These are phyloP conservation scores for Theristicus caerulescens DNA, from an alignment of 2,113 vertebrate species.

Conservation along the genomic window DNA sequence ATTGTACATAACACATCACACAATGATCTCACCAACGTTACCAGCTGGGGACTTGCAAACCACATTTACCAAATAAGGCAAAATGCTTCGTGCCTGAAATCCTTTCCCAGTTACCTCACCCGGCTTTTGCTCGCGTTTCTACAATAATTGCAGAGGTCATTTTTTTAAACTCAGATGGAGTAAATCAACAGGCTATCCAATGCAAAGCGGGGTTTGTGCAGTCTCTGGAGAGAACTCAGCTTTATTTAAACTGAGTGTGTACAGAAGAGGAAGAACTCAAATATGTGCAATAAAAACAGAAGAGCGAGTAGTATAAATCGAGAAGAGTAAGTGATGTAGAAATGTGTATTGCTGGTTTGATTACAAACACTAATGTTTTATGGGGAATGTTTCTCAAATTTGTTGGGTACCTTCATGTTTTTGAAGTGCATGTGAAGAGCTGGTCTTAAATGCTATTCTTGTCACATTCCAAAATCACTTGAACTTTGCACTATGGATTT, in stretches of 20 bases:
- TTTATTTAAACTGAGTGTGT: slow-evolving; percentile 51
- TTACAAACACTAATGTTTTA: slow-evolving; percentile 12
- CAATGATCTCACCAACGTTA: slow-evolving; percentile 79
- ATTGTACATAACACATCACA: slow-evolving; percentile 71
- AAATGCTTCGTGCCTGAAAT: slow-evolving; percentile 76
- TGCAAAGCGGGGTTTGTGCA: slow-evolving; percentile 14
- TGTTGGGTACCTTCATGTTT: background rate
- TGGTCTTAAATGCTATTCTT: background rate
- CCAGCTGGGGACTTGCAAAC: slow-evolving; percentile 77
- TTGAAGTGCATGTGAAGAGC: background rate
- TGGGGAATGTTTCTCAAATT: background rate
- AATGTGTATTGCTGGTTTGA: background rate
- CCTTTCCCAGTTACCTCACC: slow-evolving; percentile 80
- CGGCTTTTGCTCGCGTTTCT: slow-evolving; percentile 73
- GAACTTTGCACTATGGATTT: slow-evolving; percentile 30
- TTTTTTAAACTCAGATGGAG: slow-evolving; percentile 64
- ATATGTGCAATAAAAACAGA: slow-evolving; percentile 37
- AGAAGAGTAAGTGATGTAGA: background rate
- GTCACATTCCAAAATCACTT: background rate
- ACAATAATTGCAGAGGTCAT: slow-evolving; percentile 77
- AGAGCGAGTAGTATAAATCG: background rate
- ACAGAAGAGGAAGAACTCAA: slow-evolving; percentile 53
- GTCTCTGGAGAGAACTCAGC: slow-evolving; percentile 40
- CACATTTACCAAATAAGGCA: slow-evolving; percentile 88
- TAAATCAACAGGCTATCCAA: slow-evolving; percentile 71